Percentiles rank a stretch among this genome's conserved stretches.
phyloP scores from a whole-genome alignment of 2,888 invertebrate species.

The Heliconius hortense region DNA sequence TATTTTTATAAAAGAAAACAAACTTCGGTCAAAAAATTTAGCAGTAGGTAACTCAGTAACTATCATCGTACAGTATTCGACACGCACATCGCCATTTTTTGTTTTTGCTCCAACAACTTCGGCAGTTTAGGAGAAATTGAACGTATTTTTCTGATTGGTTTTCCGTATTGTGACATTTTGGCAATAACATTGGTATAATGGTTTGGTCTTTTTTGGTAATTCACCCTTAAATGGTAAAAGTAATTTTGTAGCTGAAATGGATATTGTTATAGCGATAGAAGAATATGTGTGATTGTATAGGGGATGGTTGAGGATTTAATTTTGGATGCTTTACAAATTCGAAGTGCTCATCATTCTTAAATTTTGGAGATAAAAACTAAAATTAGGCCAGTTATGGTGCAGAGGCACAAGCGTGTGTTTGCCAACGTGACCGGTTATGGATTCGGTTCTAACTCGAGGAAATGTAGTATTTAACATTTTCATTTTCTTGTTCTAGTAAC shows the following conservation, averaged over 20 bases:
- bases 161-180: slow-evolving; percentile 38
- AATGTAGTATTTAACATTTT: too few species aligned
- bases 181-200: slow-evolving; percentile 20
- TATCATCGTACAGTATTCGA: slow-evolving; percentile 1
- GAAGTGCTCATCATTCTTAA: too few species aligned
- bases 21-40: neutral
- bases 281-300: neutral
- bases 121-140: slow-evolving; percentile 40
- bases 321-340: neutral
- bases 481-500: too few species aligned
- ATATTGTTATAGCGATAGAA: neutral
- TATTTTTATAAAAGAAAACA: neutral
- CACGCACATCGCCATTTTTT: slow-evolving; percentile 29
- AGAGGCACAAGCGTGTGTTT: too few species aligned
- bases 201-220: slow-evolving; percentile 22
- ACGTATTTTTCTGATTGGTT: slow-evolving; percentile 41
- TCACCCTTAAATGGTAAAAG: slow-evolving; percentile 12
- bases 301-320: neutral
- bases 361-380: too few species aligned
- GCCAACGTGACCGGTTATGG: too few species aligned
- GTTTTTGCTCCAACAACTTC: slow-evolving; percentile 36
- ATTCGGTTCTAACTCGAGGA: too few species aligned
- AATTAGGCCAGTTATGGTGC: too few species aligned
- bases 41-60: neutral
- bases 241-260: neutral